These are phyloP conservation scores for Promerops cafer DNA, from an alignment of 2,113 vertebrate genomes.

Conservation along the genomic window DNA sequence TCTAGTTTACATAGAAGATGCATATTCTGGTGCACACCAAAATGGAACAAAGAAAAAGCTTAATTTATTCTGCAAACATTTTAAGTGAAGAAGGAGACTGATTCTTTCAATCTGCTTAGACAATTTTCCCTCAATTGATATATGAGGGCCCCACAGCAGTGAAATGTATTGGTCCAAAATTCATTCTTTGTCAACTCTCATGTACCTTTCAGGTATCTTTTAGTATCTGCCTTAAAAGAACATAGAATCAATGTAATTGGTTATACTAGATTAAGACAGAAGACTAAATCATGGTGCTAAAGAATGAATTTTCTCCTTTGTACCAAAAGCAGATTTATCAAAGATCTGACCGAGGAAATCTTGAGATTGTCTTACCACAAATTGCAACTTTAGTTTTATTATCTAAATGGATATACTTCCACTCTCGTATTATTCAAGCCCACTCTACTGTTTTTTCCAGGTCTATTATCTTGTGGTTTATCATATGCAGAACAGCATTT, in stretches of 20 bases:
- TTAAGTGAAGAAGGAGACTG: background rate
- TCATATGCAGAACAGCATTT: background rate
- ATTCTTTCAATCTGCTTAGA: background rate
- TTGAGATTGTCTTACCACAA: background rate
- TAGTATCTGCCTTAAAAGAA: background rate
- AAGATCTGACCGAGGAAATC: background rate
- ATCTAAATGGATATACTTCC: background rate
- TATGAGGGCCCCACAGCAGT: background rate
- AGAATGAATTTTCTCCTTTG: background rate
- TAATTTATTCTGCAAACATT: background rate
- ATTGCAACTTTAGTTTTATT: background rate
- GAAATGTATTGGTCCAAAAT: background rate
- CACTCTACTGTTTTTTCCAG: background rate
- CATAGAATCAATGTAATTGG: background rate
- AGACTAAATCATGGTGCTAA: background rate
- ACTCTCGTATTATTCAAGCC: background rate
- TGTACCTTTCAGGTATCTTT: background rate
- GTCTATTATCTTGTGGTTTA: background rate
- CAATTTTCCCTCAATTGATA: background rate
- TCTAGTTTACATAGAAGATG: constrained; percentile 37
- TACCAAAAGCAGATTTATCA: background rate
- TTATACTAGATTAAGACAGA: background rate
- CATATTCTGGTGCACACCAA: background rate
- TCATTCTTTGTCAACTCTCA: background rate
- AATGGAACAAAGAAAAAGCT: background rate